Evolutionary conservation across 2,888 invertebrate species (phyloP).

Genomic region (Acronicta leporina): DNA sequence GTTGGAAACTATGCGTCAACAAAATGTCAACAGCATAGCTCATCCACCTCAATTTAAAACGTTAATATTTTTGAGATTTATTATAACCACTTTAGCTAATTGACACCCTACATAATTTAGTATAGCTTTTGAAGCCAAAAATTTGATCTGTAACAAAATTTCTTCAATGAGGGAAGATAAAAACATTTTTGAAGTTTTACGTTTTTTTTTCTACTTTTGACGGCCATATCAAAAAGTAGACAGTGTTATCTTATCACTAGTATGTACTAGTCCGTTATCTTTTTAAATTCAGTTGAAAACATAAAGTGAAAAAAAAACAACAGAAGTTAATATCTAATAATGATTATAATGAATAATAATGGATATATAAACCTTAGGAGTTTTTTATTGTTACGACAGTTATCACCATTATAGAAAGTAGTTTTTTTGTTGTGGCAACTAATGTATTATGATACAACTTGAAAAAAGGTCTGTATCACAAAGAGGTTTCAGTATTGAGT

Average conservation of each 20-base stretch:
- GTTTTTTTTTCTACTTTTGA: constrained; percentile 65
- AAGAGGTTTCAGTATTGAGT: no score
- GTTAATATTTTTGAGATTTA: constrained; percentile 85
- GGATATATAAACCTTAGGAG: no score
- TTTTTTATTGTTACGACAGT: no score
- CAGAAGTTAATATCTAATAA: no score
- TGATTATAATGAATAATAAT: no score
- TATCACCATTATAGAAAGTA: no score
- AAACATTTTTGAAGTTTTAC: constrained; percentile 84
- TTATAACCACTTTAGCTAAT: constrained; percentile 79
- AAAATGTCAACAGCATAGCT: constrained; percentile 23
- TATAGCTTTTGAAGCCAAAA: constrained; percentile 84
- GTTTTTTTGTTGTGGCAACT: no score
- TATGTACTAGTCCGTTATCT: no score
- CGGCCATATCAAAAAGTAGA: constrained; percentile 26
- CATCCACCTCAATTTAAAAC: constrained; percentile 68
- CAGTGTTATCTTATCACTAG: constrained; percentile 18
- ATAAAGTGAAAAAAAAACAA: no score
- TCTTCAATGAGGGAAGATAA: constrained; percentile 87
- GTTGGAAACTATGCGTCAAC: constrained; percentile 23
- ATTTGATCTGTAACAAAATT: constrained; percentile 82
- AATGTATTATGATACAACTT: no score
- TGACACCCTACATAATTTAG: constrained; percentile 88
- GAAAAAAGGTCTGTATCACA: no score
- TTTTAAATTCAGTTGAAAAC: background rate